Evolutionary conservation across 2,888 invertebrate species (phyloP).

Genomic region (Trichacis sp.): DNA sequence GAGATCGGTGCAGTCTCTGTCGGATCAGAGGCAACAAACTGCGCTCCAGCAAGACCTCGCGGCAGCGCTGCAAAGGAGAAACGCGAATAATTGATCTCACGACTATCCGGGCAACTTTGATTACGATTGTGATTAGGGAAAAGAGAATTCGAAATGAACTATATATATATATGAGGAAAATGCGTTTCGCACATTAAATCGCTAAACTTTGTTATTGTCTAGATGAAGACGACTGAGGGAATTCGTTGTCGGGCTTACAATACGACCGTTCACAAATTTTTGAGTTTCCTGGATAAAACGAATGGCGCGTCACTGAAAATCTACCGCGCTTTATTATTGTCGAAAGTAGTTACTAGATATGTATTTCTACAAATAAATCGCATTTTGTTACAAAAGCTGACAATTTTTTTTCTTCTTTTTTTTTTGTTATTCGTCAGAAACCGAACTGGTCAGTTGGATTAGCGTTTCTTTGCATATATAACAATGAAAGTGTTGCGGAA

Average conservation of each 20-base stretch:
- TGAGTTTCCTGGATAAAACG: constrained; percentile 42
- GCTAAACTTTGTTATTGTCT: constrained; percentile 60
- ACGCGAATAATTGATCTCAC: constrained; percentile 74
- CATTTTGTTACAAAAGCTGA: constrained; percentile 60
- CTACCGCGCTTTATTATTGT: constrained; percentile 49
- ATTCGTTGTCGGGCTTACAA: constrained; percentile 52
- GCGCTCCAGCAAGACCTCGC: constrained; percentile 89
- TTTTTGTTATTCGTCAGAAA: background rate
- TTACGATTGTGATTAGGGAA: constrained; percentile 63
- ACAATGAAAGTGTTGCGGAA: constrained; percentile 29
- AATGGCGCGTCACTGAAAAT: constrained; percentile 41
- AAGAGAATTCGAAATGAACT: constrained; percentile 40
- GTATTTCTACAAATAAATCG: constrained; percentile 62
- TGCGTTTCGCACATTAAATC: constrained; percentile 51
- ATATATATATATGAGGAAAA: constrained; percentile 42
- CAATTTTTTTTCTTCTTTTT: constrained; percentile 22
- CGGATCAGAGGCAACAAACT: constrained; percentile 86
- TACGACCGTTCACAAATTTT: constrained; percentile 47
- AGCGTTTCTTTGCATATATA: constrained; percentile 31
- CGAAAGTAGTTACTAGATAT: constrained; percentile 56
- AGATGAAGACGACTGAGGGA: constrained; percentile 54
- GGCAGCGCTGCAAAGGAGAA: constrained; percentile 84
- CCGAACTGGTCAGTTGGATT: constrained; percentile 21
- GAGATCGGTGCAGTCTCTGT: constrained; percentile 84
- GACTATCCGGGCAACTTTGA: constrained; percentile 57